Evolutionary conservation across 2,797 vertebrate genomes (phyloP), one percentile per base, ranked within the genome.

Genomic region (Falco novaeseelandiae): DNA sequence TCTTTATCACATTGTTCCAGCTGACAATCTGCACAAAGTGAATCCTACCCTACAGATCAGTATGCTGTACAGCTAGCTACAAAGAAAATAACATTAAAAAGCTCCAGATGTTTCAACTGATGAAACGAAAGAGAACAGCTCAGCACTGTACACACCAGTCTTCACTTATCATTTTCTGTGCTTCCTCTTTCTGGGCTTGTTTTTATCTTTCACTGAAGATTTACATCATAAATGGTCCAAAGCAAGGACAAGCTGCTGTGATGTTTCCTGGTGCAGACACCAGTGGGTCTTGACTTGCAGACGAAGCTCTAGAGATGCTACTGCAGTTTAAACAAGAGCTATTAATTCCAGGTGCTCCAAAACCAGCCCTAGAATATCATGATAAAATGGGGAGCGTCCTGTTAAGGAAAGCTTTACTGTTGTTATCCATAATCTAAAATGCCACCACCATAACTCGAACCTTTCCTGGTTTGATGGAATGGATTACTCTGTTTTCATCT

Each of bases 61-160:
- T 86, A 58, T 91, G 82, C 93, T 81, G 17, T 36, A 76, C 69
- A 81, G 79, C 82, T 78, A 81, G 79, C 82, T 78, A 74, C 30
- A 93, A 94, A 70, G 55, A 90, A 94, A 94, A 89, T 79, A 89
- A 77, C 18, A 32, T 93, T 62, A 84, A 91, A 95, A 95, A 78
- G 61, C 82, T 91, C 91, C 91, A 96, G 94, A 91, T 94, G 85
- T 95, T 95, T 86, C 87, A 74, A 51, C 27, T 74, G 82, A 91
- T 91, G 65, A 86, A 89, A 54, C 40, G 40, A 67, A 78, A 90
- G 54, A 62, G 74, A 89, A 65, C 29, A 83, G 67, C 65, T 95
- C 84, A 63, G 72, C 72, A 19, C 61, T 51, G 76, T 54, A 62
- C n/a, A 26, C 58, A 59, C 34, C 46, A 29, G 6, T 90, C 91